Base-by-base conservation (phyloP, 2,888 invertebrate species). In the Spatulosminthurus flaviceps region DNA sequence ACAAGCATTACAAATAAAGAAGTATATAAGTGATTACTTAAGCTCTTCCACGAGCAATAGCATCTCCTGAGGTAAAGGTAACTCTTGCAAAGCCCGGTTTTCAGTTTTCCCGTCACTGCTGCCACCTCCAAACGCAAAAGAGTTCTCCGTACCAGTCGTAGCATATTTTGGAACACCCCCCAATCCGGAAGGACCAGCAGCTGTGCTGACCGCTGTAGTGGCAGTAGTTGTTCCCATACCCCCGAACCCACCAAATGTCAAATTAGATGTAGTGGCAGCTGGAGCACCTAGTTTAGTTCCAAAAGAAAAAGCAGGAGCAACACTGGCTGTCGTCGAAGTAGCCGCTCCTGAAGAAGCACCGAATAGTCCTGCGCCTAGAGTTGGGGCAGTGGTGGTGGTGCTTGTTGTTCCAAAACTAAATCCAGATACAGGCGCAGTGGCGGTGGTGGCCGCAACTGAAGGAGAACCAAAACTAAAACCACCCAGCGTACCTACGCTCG, bases 121-220 rank as follows among this genome's bases (percentile, higher is more conserved):
- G 1, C 78, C 72, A 1, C 78, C 70, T 16, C 78, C 78, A 66
- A 78, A 78, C 16, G 78, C 78, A 73, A 78, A 78, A n/a, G 78
- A 72, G 26, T 60, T 66, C 41, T 78, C 78, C 16, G 61, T 67
- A 1, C 78, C 78, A 5, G 70, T 73, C 2, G 72, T 24, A 2
- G 78, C 71, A 22, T 78, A 73, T 51, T 78, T 78, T 4, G 78
- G 78, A 22, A 78, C 67, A 9, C 78, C 78, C 1, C 78, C 78
- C 13, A 78, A 34, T 22, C 78, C 78, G 0, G 64, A 26, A n/a
- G 78, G 71, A 42, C 51, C 41, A 24, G 42, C 26, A 19, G 71
- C 51, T 24, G 76, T 66, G n/a, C 22, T 26, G 13, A n/a, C 24
- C 0, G 72, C 7, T 41, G 66, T 24, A 2, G 41, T 61, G n/a